A percentile compares a stretch with the other conserved stretches of the same genome.
These are phyloP conservation scores for Pachycephus smyrnensis DNA, from an alignment of 2,888 invertebrate genomes.

Conservation along the genomic window DNA sequence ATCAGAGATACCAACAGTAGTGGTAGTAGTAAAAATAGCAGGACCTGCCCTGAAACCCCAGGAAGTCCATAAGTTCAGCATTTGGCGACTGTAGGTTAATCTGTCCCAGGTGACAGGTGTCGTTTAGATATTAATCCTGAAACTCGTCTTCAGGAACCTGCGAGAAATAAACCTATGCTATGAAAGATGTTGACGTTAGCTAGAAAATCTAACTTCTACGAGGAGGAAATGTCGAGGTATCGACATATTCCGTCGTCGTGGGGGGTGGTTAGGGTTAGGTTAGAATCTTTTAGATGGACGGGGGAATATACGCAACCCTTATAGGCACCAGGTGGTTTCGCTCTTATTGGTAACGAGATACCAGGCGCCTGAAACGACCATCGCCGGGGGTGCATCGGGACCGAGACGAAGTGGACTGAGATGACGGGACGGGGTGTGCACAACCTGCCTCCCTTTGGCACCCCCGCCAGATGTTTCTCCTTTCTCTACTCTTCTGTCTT, in stretches of 20 bases:
- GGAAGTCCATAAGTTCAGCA: neutral
- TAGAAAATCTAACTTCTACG: neutral
- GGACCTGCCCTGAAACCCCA: neutral
- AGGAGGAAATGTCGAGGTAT: neutral
- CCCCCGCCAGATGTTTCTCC: constrained; percentile 54
- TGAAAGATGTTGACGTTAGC: neutral
- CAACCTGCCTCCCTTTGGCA: constrained; percentile 57
- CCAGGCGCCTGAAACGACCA: constrained; percentile 1
- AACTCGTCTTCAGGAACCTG: neutral
- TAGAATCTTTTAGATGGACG: constrained; percentile 5
- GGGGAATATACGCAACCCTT: constrained; percentile 39
- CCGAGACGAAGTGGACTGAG: constrained; percentile 4
- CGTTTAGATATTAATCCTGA: neutral
- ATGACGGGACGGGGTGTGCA: constrained; percentile 42
- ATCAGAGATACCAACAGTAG: neutral
- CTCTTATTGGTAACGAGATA: constrained; percentile 49
- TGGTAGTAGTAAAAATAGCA: neutral
- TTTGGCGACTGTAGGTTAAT: neutral
- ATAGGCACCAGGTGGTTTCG: constrained; percentile 49
- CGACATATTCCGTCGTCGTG: neutral
- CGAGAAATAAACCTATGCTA: neutral
- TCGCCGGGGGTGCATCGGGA: constrained; percentile 33
- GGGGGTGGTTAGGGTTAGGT: neutral
- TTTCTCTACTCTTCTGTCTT: constrained; percentile 26
- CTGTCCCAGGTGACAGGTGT: constrained; percentile 1